A percentile compares a stretch with the other conserved stretches of the same genome.
Evolutionary conservation across 1,140 invertebrate species (phyloP).

Genomic region (Chrysopa pallens): DNA sequence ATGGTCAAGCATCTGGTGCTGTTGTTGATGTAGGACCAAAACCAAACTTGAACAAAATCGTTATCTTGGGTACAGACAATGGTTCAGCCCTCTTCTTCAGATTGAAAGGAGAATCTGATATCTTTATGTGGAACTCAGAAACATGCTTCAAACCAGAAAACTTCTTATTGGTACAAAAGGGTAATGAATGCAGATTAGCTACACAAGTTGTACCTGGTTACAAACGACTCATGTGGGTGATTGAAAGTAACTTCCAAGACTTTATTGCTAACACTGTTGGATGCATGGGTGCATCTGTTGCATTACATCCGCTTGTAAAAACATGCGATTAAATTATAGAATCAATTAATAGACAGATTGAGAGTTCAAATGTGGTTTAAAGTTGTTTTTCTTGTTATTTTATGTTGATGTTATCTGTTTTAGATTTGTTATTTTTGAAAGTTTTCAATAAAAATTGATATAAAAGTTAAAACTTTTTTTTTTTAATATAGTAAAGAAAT

Average conservation of each 20-base stretch:
- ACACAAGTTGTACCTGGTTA: conserved; percentile 37
- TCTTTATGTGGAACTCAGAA: conserved; percentile 40
- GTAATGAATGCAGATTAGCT: conserved; percentile 34
- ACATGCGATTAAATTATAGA: conserved; percentile 6
- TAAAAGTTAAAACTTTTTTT: too few species aligned
- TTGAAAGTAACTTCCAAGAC: conserved; percentile 46
- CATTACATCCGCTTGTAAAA: conserved; percentile 29
- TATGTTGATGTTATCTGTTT: too few species aligned
- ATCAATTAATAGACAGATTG: too few species aligned
- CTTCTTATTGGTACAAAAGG: conserved; percentile 33
- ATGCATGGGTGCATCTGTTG: conserved; percentile 31
- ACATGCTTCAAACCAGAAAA: conserved; percentile 31
- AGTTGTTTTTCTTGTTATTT: too few species aligned
- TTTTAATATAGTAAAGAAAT: too few species aligned
- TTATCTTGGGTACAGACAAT: conserved; percentile 38
- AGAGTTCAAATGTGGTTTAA: too few species aligned
- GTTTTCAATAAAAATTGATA: too few species aligned
- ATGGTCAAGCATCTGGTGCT: conserved; percentile 26
- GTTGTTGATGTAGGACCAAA: conserved; percentile 35
- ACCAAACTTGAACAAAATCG: conserved; percentile 27
- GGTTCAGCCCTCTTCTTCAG: conserved; percentile 34
- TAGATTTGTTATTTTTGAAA: too few species aligned
- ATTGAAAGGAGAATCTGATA: conserved; percentile 33
- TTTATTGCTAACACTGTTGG: conserved; percentile 35
- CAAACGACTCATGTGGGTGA: conserved; percentile 34